Base-by-base conservation (phyloP, 2,888 invertebrate genomes). In the Rugalucina vietnamica region DNA sequence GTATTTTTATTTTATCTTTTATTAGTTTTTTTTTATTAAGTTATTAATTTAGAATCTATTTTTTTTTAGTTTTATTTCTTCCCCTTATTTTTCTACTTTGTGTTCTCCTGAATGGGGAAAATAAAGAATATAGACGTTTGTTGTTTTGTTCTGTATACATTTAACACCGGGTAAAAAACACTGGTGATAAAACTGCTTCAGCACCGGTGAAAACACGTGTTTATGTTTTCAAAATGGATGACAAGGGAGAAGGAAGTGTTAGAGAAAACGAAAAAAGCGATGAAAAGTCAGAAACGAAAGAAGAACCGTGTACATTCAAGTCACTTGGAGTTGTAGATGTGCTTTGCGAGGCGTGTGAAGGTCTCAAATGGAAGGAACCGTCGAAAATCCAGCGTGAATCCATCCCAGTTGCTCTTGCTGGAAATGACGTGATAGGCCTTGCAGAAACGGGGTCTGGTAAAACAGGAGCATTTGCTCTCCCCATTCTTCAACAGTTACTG, bases 401-500 rank as follows among this genome's bases (percentile, higher is more conserved):
- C 0, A 97, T 99, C 91, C 99, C 99, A 0, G 95, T 98, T 1
- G 98, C 99, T 0, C 95, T 99, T 54, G 96, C 97, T 95, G 98
- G 98, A 94, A 97, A 81, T 81, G 97, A 98, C 94, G 95, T 97
- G 0, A 97, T 97, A 89, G 97, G 96, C 89, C 95, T 96, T 93
- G 98, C 97, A n/a, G 97, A 97, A 95, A 97, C 98, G 0, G 98
- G 98, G 0, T 98, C 98, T 0, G 98, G 98, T 1, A 99, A 99
- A 96, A 99, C 99, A 0, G 99, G 98, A 5, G 99, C 99, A 0
- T 99, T 99, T 95, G 99, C 99, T 0, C 95, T 99, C 84, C 99
- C 99, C 0, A 99, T 99, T 87, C 95, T 99, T 39, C 99, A 99
- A 93, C 96, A 97, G 0, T 95, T 99, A 24, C 95, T 99, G 60